Conservation (phyloP, 2,113 vertebrate genomes). For the Orthochromis malagaraziensis region DNA sequence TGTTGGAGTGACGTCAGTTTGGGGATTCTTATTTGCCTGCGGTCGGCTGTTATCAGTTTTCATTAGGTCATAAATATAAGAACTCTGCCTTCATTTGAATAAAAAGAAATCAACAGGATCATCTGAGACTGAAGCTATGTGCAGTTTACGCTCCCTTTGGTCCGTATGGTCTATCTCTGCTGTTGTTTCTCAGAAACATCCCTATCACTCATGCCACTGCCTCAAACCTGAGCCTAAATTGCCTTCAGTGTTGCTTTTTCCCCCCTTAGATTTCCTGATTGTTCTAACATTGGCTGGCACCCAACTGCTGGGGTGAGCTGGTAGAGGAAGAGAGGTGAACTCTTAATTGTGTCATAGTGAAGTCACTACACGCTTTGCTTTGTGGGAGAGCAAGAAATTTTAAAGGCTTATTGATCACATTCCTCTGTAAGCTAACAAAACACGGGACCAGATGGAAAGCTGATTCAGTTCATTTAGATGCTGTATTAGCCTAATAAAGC, state of each 20-base stretch:
- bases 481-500: neutral
- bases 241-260: neutral
- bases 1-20: neutral
- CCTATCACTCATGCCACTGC: neutral
- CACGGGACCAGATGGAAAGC: too few species aligned
- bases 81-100: neutral
- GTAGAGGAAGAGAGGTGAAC: conserved; percentile 1
- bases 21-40: neutral
- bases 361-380: neutral
- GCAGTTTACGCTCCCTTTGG: neutral
- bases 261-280: neutral
- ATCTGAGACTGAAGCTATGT: neutral
- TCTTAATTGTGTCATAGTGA: neutral
- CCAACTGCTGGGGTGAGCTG: neutral
- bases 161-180: neutral
- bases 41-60: neutral
- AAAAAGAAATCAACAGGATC: neutral
- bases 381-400: neutral
- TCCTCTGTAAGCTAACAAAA: neutral
- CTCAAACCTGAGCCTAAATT: neutral
- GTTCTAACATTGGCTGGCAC: neutral
- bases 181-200: neutral
- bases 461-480: neutral
- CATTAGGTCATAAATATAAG: neutral
- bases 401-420: neutral